Conservation (phyloP, 2,113 vertebrate species). For the Gallinago jamesoni region DNA sequence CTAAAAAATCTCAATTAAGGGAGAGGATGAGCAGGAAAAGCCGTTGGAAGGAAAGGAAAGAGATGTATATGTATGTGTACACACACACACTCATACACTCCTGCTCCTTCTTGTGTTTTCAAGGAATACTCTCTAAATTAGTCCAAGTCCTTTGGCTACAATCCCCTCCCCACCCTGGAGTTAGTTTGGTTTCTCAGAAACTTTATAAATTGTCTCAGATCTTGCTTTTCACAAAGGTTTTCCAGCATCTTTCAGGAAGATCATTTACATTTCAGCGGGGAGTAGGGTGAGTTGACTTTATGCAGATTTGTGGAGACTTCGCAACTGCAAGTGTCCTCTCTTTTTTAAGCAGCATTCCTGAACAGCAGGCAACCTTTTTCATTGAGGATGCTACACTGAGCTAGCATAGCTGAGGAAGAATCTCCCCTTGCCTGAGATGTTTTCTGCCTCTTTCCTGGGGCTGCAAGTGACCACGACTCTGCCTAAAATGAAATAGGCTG, state of each 20-base stretch:
- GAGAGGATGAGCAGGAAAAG: constrained; percentile 43
- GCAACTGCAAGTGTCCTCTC: background rate
- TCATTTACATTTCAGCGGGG: background rate
- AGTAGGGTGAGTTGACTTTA: background rate
- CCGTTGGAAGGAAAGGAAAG: background rate
- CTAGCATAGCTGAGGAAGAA: background rate
- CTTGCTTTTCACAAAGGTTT: background rate
- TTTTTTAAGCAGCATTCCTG: background rate
- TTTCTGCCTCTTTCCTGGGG: background rate
- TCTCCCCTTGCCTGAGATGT: background rate
- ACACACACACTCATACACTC: background rate
- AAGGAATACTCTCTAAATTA: constrained; percentile 1
- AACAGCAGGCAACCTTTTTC: background rate
- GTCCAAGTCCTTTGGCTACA: background rate
- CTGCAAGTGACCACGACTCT: background rate
- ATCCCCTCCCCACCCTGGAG: background rate
- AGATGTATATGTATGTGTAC: background rate
- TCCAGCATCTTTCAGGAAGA: background rate
- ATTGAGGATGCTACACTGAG: background rate
- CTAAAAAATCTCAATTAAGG: constrained; percentile 58
- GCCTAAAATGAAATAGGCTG: background rate
- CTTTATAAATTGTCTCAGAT: background rate
- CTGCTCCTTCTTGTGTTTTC: constrained; percentile 10
- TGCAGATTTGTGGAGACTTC: background rate
- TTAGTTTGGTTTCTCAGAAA: constrained; percentile 8